These are phyloP conservation scores for Heliconius himera DNA, from an alignment of 1,140 invertebrate species.

Conservation along the genomic window DNA sequence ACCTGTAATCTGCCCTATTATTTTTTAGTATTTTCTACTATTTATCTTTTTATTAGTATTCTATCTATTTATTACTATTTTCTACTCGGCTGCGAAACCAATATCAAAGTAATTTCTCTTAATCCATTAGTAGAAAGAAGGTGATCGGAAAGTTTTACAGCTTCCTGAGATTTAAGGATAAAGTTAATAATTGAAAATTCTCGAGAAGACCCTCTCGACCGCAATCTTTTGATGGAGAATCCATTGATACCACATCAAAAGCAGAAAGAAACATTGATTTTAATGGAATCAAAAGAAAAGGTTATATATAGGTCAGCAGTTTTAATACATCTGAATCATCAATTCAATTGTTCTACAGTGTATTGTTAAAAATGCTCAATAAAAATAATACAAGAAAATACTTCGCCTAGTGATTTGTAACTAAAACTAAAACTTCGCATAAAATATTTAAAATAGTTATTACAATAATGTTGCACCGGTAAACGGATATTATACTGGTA, in stretches of 20 bases:
- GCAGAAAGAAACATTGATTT: slow-evolving; percentile 10
- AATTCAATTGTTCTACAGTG: background rate
- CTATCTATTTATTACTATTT: too few species aligned
- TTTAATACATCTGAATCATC: slow-evolving; percentile 2
- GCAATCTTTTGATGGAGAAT: slow-evolving; percentile 25
- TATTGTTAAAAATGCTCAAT: background rate
- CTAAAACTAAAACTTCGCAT: background rate
- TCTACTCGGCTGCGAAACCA: too few species aligned
- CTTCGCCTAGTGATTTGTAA: background rate
- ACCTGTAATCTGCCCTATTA: background rate
- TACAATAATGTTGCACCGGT: too few species aligned
- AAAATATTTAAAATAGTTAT: background rate
- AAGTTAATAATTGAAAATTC: slow-evolving; percentile 43
- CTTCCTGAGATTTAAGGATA: slow-evolving; percentile 25
- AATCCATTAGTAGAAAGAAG: slow-evolving; percentile 17
- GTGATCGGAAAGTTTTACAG: slow-evolving; percentile 8
- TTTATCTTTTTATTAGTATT: too few species aligned
- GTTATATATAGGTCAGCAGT: slow-evolving; percentile 5
- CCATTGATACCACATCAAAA: slow-evolving; percentile 32
- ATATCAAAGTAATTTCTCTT: background rate
- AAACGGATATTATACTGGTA: too few species aligned
- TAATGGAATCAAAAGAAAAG: slow-evolving; percentile 18
- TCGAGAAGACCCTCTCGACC: slow-evolving; percentile 28
- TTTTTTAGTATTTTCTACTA: too few species aligned
- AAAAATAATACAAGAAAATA: background rate